These are phyloP conservation scores for Agriopis marginaria DNA, from an alignment of 2,888 invertebrate species.

Conservation along the genomic window DNA sequence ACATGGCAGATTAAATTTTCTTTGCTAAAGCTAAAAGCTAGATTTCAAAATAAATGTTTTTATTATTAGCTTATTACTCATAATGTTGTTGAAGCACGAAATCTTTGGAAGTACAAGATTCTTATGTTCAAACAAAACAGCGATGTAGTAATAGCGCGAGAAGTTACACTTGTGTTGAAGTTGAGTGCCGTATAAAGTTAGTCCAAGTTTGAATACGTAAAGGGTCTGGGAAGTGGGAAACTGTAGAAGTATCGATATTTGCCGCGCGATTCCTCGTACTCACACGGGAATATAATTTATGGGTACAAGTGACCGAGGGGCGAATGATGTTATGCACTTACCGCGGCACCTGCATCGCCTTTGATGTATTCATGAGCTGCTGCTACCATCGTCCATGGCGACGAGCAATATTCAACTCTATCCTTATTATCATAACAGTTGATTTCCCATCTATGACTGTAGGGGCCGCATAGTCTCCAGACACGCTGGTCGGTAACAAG, in stretches of 20 bases:
- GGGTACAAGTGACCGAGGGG: constrained; percentile 45
- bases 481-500: constrained; percentile 43
- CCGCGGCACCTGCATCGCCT: constrained; percentile 50
- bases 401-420: constrained; percentile 47
- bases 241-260: constrained; percentile 34
- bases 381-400: constrained; percentile 41
- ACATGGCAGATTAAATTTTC: too few species aligned
- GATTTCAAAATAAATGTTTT: too few species aligned
- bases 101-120: neutral
- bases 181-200: constrained; percentile 37
- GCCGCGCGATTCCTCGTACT: constrained; percentile 11
- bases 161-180: constrained; percentile 29
- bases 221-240: constrained; percentile 35
- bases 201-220: constrained; percentile 37
- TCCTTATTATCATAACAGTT: constrained; percentile 36
- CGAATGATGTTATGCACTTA: constrained; percentile 55
- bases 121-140: constrained; percentile 6
- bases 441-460: constrained; percentile 40
- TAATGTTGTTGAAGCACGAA: neutral
- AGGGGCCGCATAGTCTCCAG: constrained; percentile 25
- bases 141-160: constrained; percentile 1
- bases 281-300: constrained; percentile 47
- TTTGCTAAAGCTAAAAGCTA: too few species aligned
- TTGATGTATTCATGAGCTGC: constrained; percentile 57
- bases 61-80: neutral